Conservation (phyloP, 53 echinoderm and acorn worm species). For the Paelopatides confundens region DNA sequence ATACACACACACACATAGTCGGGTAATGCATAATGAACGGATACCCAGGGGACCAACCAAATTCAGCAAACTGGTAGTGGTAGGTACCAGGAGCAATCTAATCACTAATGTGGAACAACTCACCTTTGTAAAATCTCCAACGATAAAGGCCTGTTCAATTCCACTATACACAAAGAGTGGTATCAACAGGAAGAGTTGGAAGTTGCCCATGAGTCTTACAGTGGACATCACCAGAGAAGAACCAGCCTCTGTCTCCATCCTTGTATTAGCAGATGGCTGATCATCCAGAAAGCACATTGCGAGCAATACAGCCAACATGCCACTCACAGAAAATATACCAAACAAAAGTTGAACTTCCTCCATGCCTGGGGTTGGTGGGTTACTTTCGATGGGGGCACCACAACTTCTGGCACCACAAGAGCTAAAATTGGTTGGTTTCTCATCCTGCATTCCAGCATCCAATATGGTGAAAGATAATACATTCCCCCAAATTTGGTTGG, state of each 20-base stretch:
- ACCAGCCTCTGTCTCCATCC: neutral
- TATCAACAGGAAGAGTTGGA: constrained; percentile 56
- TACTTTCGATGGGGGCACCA: neutral
- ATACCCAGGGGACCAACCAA: too few relatives aligned
- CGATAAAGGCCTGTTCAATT: constrained; percentile 74
- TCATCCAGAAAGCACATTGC: constrained; percentile 1
- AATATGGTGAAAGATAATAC: constrained; percentile 77
- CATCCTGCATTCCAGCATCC: neutral
- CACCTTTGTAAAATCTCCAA: constrained; percentile 81
- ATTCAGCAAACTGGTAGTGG: too few relatives aligned
- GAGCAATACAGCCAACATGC: constrained; percentile 1
- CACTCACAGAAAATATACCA: constrained; percentile 2
- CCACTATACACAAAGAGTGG: constrained; percentile 73
- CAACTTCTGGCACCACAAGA: constrained; percentile 17
- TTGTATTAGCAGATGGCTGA: neutral
- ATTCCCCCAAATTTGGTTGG: constrained; percentile 81
- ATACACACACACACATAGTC: too few relatives aligned
- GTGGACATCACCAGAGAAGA: constrained; percentile 45
- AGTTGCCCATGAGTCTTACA: constrained; percentile 49
- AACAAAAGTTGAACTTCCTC: neutral
- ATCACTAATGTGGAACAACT: too few relatives aligned
- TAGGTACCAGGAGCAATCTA: too few relatives aligned
- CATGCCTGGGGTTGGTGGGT: neutral
- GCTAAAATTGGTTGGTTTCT: neutral
- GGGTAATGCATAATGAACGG: too few relatives aligned